Percentiles rank a stretch among this genome's conserved stretches.
phyloP scores from a whole-genome alignment of 2,797 vertebrate genomes.

The Fistularia commersonii region DNA sequence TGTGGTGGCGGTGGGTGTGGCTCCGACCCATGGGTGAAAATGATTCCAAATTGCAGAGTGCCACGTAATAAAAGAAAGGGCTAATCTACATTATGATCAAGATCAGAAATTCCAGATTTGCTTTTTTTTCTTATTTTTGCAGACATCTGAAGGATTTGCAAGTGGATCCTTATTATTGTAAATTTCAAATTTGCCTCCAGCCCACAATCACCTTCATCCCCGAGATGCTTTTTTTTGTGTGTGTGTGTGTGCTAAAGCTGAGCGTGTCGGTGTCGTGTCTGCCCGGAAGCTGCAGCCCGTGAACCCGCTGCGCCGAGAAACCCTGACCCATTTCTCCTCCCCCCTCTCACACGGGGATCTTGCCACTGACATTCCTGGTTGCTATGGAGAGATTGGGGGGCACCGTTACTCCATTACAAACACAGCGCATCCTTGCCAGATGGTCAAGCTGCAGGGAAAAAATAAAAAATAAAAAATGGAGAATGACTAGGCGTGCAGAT shows the following conservation, averaged over 20 bases:
- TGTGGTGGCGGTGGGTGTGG: slow-evolving; percentile 20
- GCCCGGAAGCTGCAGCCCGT: slow-evolving; percentile 2
- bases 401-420: slow-evolving; percentile 17
- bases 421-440: slow-evolving; percentile 40
- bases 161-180: slow-evolving; percentile 7
- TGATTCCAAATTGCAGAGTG: no score
- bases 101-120: no score
- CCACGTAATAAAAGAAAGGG: no score
- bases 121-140: no score
- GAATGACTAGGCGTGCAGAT: slow-evolving; percentile 17
- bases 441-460: slow-evolving; percentile 34
- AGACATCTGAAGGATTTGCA: no score
- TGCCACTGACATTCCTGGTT: slow-evolving; percentile 41
- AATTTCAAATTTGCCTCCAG: slow-evolving; percentile 7
- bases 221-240: no score
- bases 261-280: slow-evolving; percentile 11
- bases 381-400: slow-evolving; percentile 43
- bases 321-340: slow-evolving; percentile 43
- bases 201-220: no score
- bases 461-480: slow-evolving; percentile 13
- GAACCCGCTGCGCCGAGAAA: slow-evolving; percentile 25
- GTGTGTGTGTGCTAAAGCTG: no score
- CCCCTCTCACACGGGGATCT: slow-evolving; percentile 38
- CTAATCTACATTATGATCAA: no score
- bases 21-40: slow-evolving; percentile 19